Base-by-base conservation (phyloP, 2,888 invertebrate species). In the Coleophora flavipennella region DNA sequence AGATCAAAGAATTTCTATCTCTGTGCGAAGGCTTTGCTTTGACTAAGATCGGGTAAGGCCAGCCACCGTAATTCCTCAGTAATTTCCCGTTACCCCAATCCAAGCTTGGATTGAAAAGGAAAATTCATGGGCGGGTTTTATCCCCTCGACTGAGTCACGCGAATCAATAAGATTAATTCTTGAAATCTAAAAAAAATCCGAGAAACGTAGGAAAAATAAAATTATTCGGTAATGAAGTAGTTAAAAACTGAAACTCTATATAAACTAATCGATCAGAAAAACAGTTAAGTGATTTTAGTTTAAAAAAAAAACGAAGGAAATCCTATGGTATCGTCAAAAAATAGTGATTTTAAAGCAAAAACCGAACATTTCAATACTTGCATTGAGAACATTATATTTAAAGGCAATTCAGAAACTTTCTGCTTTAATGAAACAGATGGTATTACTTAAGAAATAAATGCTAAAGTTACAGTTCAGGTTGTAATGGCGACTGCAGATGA, bases 1-100 rank as follows among this genome's bases (percentile, higher is more conserved):
- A 74, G 64, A 74, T 75, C 73, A 76, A 76, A 74, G 62, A 50
- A 59, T 56, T 66, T 62, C 64, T 65, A 67, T 72, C 68, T 67
- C 55, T 59, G 64, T 61, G 57, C 49, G 50, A 57, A 57, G 54
- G 53, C 55, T 54, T 61, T 55, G 53, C 73, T 74, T 70, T 74
- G 66, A 67, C 57, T 59, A 55, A 52, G 49, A 46, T 41, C 32
- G 46, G 40, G 47, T 59, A 57, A 57, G 60, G 44, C 58, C 62
- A 57, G 50, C 54, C 55, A 55, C 59, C 63, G 65, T 69, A 62
- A 58, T 67, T 67, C 67, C 66, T 60, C 36, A 47, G 60, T 61
- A 67, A 74, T 72, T 76, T 74, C 63, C 66, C 59, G 50, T 49
- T 41, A 57, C 44, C 58, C 53, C 56, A 62, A 62, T 61, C 56